Evolutionary conservation across 1,140 invertebrate genomes (phyloP), one percentile per base, ranked within the genome.

Genomic region (Acarapis woodi): DNA sequence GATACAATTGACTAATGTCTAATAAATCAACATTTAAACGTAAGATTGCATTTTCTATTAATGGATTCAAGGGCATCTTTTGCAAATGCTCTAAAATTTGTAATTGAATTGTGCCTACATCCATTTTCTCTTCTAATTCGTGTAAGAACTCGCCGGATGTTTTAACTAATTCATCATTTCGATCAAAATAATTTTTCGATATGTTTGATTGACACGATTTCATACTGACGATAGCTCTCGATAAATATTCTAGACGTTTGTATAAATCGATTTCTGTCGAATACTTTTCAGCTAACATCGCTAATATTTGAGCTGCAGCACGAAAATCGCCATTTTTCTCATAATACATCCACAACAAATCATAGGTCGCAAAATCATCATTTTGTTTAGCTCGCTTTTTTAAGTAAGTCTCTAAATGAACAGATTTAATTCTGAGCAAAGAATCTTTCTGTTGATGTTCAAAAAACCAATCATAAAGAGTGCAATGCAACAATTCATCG

Each of bases 261-360:
- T 52, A 47, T 1, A 67, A 47, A 42, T 46, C 49, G 6, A 64
- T 49, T 25, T 63, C 54, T 33, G 51, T 55, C 70, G 69, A 67
- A 28, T 68, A 66, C 51, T 69, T 69, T 25, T 76, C 76, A 10
- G 87, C 79, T 35, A 96, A 59, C 44, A 71, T 71, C 40, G 78
- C 68, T 1, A 96, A 59, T 38, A 93, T 79, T 47, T 74, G 70
- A 2, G 88, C 83, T n/a, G 87, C 87, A 8, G 76, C 73, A 6
- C 71, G 65, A 53, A 87, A 87, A 52, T 93, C 79, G 22, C 72
- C 71, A 49, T 71, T 76, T 48, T 73, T 73, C 52, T 94, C 85
- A 49, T 94, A 87, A 53, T 76, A 87, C 53, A 83, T 83, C 87
- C 87, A 94, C 12, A 94, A 57, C 38, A 96, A 59, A 54, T 94